These are phyloP conservation scores for Spea bombifrons DNA, from an alignment of 2,113 vertebrate genomes.

Conservation along the genomic window DNA sequence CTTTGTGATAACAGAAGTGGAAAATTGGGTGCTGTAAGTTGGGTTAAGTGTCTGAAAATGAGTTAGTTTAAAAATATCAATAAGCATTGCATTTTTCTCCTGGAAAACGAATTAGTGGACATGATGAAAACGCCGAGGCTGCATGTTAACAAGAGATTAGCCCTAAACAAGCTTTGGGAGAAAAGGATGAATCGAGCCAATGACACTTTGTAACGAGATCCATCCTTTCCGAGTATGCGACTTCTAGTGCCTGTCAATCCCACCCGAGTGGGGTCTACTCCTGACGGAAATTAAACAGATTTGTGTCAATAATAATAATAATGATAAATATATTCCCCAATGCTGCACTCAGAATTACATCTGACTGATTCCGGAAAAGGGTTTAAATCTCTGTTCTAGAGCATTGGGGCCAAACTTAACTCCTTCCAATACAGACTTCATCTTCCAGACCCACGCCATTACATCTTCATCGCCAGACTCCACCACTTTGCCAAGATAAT, in stretches of 20 bases:
- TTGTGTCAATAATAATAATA: too few relatives aligned
- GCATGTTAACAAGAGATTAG: conserved; percentile 14
- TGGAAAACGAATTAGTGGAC: not conserved
- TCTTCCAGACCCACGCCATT: too few relatives aligned
- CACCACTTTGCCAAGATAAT: too few relatives aligned
- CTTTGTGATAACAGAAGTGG: not conserved
- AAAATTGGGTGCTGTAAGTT: not conserved
- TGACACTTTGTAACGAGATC: not conserved
- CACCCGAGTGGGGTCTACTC: not conserved
- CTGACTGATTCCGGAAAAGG: too few relatives aligned
- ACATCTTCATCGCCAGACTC: too few relatives aligned
- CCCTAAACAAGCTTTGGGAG: not conserved
- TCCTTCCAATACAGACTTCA: too few relatives aligned
- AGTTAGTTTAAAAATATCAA: not conserved
- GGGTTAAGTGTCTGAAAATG: not conserved
- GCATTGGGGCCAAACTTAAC: too few relatives aligned
- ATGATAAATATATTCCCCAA: too few relatives aligned
- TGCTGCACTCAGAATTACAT: too few relatives aligned
- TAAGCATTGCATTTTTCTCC: not conserved
- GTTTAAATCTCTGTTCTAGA: too few relatives aligned
- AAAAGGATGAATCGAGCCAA: not conserved
- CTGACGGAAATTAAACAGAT: too few relatives aligned
- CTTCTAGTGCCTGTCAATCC: conserved; percentile 5
- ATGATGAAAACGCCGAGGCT: not conserved
- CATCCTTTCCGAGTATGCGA: not conserved